Percentiles rank a stretch among this genome's conserved stretches.
These are phyloP conservation scores for Empidonax traillii DNA, from an alignment of 2,113 vertebrate species.

Conservation along the genomic window DNA sequence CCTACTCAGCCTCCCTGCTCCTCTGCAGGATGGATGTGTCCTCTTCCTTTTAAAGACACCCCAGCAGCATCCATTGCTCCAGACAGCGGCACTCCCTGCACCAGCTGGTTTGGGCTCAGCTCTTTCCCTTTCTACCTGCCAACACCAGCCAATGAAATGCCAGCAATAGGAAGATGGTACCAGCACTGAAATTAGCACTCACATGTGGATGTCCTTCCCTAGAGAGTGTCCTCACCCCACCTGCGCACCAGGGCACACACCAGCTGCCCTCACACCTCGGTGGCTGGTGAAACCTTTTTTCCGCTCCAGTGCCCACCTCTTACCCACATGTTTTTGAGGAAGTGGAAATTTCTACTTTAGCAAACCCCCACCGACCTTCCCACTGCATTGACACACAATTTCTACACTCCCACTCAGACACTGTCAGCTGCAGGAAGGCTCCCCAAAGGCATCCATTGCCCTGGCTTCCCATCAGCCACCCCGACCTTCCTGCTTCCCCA, in stretches of 20 bases:
- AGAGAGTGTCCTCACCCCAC: background rate
- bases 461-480: background rate
- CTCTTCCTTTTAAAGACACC: background rate
- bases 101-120: background rate
- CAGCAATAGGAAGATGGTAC: background rate
- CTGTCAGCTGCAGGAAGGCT: background rate
- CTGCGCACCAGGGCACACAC: rapidly evolving
- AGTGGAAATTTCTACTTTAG: background rate
- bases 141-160: background rate
- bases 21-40: background rate
- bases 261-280: background rate
- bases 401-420: background rate
- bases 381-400: background rate
- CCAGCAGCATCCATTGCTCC: background rate
- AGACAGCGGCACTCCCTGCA: background rate
- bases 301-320: background rate
- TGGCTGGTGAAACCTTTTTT: background rate
- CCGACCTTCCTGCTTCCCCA: rapidly evolving
- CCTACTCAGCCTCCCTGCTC: background rate
- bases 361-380: background rate
- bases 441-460: rapidly evolving
- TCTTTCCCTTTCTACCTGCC: background rate
- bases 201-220: background rate
- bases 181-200: background rate
- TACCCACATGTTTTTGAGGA: background rate